Base-by-base conservation (phyloP, 2,888 invertebrate genomes). In the Yponomeuta sedellus region DNA sequence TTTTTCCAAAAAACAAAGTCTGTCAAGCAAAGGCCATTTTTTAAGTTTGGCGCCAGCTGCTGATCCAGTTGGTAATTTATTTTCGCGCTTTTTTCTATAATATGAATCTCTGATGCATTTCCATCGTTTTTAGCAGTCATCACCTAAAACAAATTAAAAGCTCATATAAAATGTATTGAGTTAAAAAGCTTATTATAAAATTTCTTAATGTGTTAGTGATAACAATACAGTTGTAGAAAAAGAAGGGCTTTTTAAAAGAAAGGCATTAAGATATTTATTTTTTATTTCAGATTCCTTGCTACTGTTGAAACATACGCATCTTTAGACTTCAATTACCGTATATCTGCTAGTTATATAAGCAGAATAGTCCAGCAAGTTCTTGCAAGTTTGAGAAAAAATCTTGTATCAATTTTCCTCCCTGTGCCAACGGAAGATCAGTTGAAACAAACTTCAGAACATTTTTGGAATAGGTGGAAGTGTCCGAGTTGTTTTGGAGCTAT, bases 41-140 rank as follows among this genome's bases (percentile, higher is more conserved):
- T n/a, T 69, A 66, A 67, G 66, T 71, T 71, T 72, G 39, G 71
- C 62, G 70, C 70, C 71, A 69, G 71, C 66, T 64, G 70, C 72
- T 62, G 71, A 73, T 66, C 71, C 66, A 67, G 34, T 62, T 70
- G 70, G 67, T 69, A 68, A 70, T 69, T 72, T 73, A 68, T 72
- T 72, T 72, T 68, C 71, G 72, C 72, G 66, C 34, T 34, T 64
- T 66, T 68, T 73, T 68, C 70, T 74, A 67, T 69, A 67, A 69
- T 71, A 72, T 65, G 66, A 70, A 73, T 73, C 73, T 63, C 70
- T 73, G 62, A 74, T 73, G 67, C 59, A 44, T 25, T 61, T 66
- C 66, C 66, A 66, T 25, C 66, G 67, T 66, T 69, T 66, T 20
- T 64, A 64, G 63, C 65, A 40, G 44, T 67, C 67, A 69, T 69